Conservation (phyloP, 2,113 vertebrate species). For the Campylomormyrus tamandua region DNA sequence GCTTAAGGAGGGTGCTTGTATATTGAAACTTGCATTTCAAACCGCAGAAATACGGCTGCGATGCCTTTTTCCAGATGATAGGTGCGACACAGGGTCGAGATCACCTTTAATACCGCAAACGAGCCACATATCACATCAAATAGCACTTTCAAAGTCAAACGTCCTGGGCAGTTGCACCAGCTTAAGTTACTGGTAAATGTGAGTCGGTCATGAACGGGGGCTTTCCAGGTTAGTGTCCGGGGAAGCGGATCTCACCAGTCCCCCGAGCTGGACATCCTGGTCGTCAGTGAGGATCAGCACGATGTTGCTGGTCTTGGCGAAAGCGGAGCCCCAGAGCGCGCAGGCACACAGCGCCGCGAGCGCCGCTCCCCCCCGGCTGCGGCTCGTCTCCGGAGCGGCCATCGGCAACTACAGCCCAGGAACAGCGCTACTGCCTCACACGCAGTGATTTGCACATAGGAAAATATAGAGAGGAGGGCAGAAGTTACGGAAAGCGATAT, state of each 20-base stretch:
- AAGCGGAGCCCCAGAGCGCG: slow-evolving; percentile 45
- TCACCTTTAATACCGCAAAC: not conserved
- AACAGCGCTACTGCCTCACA: not conserved
- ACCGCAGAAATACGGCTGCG: not conserved
- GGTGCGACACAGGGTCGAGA: not conserved
- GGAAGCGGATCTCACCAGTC: slow-evolving; percentile 59
- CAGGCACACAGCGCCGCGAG: slow-evolving; percentile 47
- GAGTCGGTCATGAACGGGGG: not conserved
- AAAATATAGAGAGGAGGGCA: not conserved
- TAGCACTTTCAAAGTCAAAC: not conserved
- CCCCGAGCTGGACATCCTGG: slow-evolving; percentile 63
- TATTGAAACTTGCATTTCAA: not conserved
- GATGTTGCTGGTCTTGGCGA: slow-evolving; percentile 51
- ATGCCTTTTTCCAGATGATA: not conserved
- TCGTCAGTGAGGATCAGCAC: slow-evolving; percentile 67
- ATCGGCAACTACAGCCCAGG: slow-evolving; percentile 29
- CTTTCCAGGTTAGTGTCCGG: not conserved
- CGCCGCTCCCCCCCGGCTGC: not conserved
- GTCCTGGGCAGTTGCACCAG: not conserved
- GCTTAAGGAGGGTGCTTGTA: not conserved
- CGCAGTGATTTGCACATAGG: not conserved
- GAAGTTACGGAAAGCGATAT: not conserved
- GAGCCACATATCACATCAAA: not conserved
- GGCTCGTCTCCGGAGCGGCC: slow-evolving; percentile 31
- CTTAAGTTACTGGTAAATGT: not conserved